Base-by-base conservation (phyloP, 2,888 invertebrate genomes). In the Epinotia bilunana region DNA sequence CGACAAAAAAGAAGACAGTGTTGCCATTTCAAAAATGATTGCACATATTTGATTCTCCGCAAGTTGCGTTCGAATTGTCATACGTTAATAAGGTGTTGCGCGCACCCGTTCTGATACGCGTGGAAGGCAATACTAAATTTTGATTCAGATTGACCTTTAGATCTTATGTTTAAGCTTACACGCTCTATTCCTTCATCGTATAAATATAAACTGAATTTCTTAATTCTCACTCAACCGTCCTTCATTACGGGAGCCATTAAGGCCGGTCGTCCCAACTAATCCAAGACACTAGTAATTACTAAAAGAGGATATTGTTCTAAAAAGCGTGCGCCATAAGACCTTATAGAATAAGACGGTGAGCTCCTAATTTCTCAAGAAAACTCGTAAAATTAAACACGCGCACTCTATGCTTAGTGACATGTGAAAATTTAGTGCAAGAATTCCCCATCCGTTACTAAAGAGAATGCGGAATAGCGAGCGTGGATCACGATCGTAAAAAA, bases 351-450 rank as follows among this genome's bases (percentile, higher is more conserved):
- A 57, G 46, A 12, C 58, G n/a, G 28, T 53, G 33, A 43, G 3
- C 55, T 16, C 65, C 53, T 72, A 67, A 72, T 72, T 71, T 46
- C 55, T 67, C 65, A 55, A 75, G 71, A 18, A 39, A 53, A 20
- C 65, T 60, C 71, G 28, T 75, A 75, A 75, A 75, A 65, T 71
- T 74, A 74, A 81, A 78, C 78, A 77, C 75, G 9, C 76, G 76
- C 69, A 68, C 65, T 63, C 57, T 74, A 76, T 77, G 78, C 79
- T 82, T 79, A 86, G 86, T 88, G 87, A 88, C 84, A 84, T 87
- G 86, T 85, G 86, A 85, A 85, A 87, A 88, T 87, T 87, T 87
- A 89, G 81, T 83, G 79, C 80, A 76, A 77, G 78, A 78, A 75
- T 75, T 75, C 78, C 78, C 83, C 83, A 84, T 86, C 83, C 80